Conservation (phyloP, 37 sponge, comb jelly and placozoan species). For the Cliona cf. orientalis region DNA sequence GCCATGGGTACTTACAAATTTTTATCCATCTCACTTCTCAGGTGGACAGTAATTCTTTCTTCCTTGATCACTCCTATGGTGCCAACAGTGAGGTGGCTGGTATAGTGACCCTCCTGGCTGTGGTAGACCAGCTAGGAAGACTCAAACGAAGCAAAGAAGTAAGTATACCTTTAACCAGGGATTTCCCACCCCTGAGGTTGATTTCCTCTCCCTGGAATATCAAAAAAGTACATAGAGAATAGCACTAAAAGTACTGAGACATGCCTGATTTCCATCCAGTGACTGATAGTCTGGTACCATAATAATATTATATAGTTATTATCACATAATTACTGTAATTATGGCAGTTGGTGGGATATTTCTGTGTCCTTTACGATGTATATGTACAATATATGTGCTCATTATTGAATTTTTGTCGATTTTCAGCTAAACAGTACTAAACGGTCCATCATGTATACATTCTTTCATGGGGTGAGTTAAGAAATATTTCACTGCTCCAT, state of each 20-base stretch:
- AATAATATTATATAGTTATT: too few species aligned
- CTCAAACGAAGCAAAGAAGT: conserved; percentile 66
- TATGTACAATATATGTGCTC: too few species aligned
- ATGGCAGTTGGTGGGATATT: too few species aligned
- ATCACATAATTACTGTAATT: too few species aligned
- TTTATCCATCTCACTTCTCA: background rate
- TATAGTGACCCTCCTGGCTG: conserved; percentile 60
- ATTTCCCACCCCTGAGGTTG: too few species aligned
- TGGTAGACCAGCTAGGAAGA: conserved; percentile 66
- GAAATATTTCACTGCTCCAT: too few species aligned
- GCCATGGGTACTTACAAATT: conserved; percentile 11
- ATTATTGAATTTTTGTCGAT: too few species aligned
- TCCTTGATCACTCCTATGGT: conserved; percentile 52
- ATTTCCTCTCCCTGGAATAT: too few species aligned
- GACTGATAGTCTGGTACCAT: too few species aligned
- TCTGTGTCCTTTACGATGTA: too few species aligned
- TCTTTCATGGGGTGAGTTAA: conserved; percentile 83
- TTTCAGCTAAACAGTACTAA: conserved; percentile 10
- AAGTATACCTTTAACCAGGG: conserved; percentile 15
- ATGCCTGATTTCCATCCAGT: too few species aligned
- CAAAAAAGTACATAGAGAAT: too few species aligned
- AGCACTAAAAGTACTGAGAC: background rate
- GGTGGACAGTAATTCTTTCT: conserved; percentile 71
- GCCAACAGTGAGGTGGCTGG: conserved; percentile 76
- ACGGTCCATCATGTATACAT: conserved; percentile 57